A percentile compares a stretch with the other conserved stretches of the same genome.
Conservation (phyloP, 2,113 vertebrate genomes). For the Pseudopipra pipra region DNA sequence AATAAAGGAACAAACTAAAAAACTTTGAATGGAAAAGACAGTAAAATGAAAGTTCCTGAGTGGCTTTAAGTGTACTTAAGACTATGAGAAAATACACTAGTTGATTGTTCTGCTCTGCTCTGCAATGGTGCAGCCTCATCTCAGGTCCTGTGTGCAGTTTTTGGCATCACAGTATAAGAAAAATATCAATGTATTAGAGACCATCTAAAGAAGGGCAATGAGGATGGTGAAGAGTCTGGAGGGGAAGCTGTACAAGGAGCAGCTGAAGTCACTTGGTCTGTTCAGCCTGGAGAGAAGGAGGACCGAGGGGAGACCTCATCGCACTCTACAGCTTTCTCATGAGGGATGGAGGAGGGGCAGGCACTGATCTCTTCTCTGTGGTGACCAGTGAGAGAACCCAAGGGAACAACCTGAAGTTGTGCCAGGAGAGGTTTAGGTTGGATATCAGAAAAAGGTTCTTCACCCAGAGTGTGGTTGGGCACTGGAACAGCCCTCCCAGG, state of each 20-base stretch:
- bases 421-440: background rate
- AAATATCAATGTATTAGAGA: background rate
- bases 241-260: fast-evolving
- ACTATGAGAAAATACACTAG: background rate
- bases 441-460: background rate
- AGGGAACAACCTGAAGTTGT: background rate
- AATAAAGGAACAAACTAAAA: background rate
- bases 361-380: background rate
- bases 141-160: background rate
- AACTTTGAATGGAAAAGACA: background rate
- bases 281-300: background rate
- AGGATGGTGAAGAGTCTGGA: background rate
- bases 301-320: background rate
- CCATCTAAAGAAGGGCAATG: background rate
- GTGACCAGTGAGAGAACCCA: background rate
- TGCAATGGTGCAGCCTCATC: background rate
- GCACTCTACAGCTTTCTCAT: fast-evolving
- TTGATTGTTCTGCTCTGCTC: background rate
- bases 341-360: background rate
- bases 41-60: background rate
- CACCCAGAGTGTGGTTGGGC: fast-evolving
- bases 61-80: background rate
- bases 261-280: background rate
- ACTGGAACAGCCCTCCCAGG: background rate
- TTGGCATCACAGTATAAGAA: background rate